A percentile compares a stretch with the other conserved stretches of the same genome.
These are phyloP conservation scores for Morinoia aosen DNA, from an alignment of 2,888 invertebrate species.

Conservation along the genomic window DNA sequence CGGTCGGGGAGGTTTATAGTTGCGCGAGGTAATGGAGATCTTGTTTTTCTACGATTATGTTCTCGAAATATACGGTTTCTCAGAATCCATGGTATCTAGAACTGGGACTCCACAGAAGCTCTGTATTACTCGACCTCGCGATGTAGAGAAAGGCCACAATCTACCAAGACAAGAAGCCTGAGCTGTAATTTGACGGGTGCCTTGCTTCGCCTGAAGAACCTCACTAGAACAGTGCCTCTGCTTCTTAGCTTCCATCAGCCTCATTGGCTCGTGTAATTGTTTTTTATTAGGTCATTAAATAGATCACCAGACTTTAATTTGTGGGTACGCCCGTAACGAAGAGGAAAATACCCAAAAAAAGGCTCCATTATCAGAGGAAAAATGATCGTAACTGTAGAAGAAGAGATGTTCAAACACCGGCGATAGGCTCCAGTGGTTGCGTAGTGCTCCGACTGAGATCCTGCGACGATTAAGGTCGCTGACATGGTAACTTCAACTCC, in stretches of 20 bases:
- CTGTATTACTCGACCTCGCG: background rate
- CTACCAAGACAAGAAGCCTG: constrained; percentile 7
- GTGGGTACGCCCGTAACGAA: constrained; percentile 48
- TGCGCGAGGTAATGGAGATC: background rate
- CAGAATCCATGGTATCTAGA: background rate
- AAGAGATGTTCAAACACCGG: constrained; percentile 40
- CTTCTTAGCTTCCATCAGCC: constrained; percentile 16
- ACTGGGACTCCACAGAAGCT: background rate
- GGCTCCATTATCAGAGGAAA: constrained; percentile 37
- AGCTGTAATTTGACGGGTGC: constrained; percentile 24
- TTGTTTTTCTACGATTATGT: background rate
- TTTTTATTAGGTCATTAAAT: constrained; percentile 51
- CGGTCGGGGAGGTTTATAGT: background rate
- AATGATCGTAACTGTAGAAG: constrained; percentile 41
- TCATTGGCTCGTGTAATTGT: constrained; percentile 37
- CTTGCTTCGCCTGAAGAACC: background rate
- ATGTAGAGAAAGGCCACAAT: constrained; percentile 30
- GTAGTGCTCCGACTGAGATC: background rate
- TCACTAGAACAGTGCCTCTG: constrained; percentile 16
- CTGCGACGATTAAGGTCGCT: background rate
- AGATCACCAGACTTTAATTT: constrained; percentile 45
- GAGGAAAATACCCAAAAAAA: constrained; percentile 40
- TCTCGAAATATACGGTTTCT: background rate
- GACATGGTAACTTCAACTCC: background rate
- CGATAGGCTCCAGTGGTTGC: constrained; percentile 42